phyloP scores from a whole-genome alignment of 2,797 vertebrate genomes.

The Clarias pachynema region DNA sequence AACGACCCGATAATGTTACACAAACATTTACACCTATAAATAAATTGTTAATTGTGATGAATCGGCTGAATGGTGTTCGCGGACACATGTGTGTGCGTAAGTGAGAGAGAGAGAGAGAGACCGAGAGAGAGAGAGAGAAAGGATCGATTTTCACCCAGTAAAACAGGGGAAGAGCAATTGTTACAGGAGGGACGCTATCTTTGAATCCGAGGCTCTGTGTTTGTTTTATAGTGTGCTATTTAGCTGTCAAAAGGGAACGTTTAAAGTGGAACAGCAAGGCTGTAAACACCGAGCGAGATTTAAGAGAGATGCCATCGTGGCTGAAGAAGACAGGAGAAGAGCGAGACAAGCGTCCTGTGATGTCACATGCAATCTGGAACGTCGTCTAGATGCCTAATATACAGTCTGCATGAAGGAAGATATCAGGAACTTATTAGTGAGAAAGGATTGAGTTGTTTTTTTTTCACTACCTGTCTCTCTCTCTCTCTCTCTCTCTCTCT shows the following conservation, averaged over 20 bases:
- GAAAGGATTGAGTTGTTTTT: slow-evolving; percentile 7
- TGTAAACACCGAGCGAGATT: slow-evolving; percentile 35
- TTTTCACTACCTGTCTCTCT: slow-evolving; percentile 6
- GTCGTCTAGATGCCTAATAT: slow-evolving; percentile 29
- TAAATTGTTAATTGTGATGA: background rate
- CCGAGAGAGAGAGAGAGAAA: background rate
- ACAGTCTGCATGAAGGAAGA: slow-evolving; percentile 30
- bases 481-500: background rate
- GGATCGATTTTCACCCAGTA: slow-evolving; percentile 15
- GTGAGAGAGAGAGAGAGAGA: background rate
- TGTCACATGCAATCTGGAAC: background rate
- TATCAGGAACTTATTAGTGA: slow-evolving; percentile 39
- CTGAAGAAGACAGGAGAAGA: background rate
- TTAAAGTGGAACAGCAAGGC: slow-evolving; percentile 22
- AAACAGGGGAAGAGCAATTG: background rate
- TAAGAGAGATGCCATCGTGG: background rate
- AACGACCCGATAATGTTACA: background rate
- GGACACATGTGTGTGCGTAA: no score
- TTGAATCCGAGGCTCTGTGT: slow-evolving; percentile 17
- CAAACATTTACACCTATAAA: slow-evolving; percentile 1
- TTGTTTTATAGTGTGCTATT: slow-evolving; percentile 43
- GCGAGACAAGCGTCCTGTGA: background rate
- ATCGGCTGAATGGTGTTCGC: background rate
- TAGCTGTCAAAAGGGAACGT: slow-evolving; percentile 38
- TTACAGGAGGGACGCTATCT: slow-evolving; percentile 25